Percentiles rank a stretch among this genome's conserved stretches.
phyloP scores from a whole-genome alignment of 1,140 invertebrate genomes.

The Euwallacea fornicatus region DNA sequence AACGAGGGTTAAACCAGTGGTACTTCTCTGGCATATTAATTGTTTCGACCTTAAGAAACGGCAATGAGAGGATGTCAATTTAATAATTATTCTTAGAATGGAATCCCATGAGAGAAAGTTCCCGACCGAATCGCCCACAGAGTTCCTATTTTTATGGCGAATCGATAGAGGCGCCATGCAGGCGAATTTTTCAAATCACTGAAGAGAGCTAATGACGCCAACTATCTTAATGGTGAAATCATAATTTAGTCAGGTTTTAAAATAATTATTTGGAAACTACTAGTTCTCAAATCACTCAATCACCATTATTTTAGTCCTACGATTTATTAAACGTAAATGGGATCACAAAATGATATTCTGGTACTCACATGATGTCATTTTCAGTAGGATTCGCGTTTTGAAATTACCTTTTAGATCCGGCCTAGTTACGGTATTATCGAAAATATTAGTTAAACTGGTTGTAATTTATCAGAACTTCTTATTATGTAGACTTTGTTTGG shows the following conservation, averaged over 20 bases:
- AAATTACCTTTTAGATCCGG: too few relatives aligned
- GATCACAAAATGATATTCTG: too few relatives aligned
- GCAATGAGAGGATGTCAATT: background rate
- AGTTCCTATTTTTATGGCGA: background rate
- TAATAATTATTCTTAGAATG: background rate
- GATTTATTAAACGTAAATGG: too few relatives aligned
- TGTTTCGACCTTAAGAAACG: background rate
- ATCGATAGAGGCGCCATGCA: background rate
- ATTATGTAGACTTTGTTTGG: background rate
- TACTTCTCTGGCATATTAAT: conserved; percentile 12
- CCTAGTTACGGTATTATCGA: background rate
- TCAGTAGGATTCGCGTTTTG: too few relatives aligned
- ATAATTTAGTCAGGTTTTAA: too few relatives aligned
- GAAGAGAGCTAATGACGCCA: background rate
- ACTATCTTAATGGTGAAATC: too few relatives aligned
- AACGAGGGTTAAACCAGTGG: conserved; percentile 2
- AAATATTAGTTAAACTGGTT: background rate
- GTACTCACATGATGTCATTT: too few relatives aligned
- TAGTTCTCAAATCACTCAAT: too few relatives aligned
- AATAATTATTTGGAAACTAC: too few relatives aligned
- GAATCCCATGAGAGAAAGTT: background rate
- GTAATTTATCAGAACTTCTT: conserved; percentile 5
- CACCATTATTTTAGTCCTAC: too few relatives aligned
- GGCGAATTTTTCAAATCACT: background rate
- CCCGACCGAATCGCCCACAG: background rate